Conservation (phyloP, 2,113 vertebrate genomes). For the Sardina pilchardus region DNA sequence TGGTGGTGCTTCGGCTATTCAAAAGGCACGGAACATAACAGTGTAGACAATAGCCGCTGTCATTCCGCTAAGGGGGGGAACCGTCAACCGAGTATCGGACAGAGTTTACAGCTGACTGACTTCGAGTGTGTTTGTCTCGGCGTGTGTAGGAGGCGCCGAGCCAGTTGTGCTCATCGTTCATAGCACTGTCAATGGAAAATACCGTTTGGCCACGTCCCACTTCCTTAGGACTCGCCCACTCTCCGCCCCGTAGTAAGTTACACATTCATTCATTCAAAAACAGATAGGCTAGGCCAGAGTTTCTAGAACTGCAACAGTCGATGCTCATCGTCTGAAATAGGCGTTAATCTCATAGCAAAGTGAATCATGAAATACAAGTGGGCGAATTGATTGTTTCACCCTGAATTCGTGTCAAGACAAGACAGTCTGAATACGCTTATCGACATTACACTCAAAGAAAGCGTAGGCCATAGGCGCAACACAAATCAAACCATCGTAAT, state of each 20-base stretch:
- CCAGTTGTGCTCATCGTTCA: not conserved
- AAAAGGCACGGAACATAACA: not conserved
- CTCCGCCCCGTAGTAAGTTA: not conserved
- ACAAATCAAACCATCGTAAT: too few relatives aligned
- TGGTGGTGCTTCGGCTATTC: not conserved
- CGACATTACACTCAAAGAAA: too few relatives aligned
- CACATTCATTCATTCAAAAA: not conserved
- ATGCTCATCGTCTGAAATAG: too few relatives aligned
- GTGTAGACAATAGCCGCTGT: too few relatives aligned
- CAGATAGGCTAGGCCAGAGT: not conserved
- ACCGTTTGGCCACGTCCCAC: slow-evolving; percentile 8
- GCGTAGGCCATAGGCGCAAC: too few relatives aligned
- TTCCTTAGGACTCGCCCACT: slow-evolving; percentile 13
- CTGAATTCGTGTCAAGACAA: too few relatives aligned
- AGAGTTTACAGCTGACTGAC: not conserved
- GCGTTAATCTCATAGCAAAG: too few relatives aligned
- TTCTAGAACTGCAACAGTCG: too few relatives aligned
- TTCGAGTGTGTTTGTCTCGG: not conserved
- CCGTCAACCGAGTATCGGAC: not conserved
- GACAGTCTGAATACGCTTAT: too few relatives aligned
- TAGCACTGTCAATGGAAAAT: not conserved
- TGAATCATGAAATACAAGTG: too few relatives aligned
- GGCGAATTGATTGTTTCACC: too few relatives aligned
- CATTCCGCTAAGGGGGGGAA: too few relatives aligned
- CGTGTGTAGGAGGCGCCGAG: not conserved